Evolutionary conservation across 2,113 vertebrate species (phyloP), one percentile per base, ranked within the genome.

Genomic region (Phainopepla nitens): DNA sequence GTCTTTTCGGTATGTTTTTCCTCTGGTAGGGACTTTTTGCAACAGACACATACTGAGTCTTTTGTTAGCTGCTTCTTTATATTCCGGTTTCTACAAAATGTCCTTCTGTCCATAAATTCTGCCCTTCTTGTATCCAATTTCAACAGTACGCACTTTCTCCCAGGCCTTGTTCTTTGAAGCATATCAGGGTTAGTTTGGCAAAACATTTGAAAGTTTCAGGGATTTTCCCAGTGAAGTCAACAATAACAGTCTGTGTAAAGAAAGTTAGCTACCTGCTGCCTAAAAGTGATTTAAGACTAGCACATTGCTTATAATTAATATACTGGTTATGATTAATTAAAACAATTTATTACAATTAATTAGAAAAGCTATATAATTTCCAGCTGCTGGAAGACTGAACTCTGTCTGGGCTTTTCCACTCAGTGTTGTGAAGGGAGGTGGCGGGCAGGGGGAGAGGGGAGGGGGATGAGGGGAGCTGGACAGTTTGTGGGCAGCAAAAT

Each of bases 391-490:
- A n/a, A 39, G 39, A 39, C 39, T 60, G 33, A 51, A 44, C 23
- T 53, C 27, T 1, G 0, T 36, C 54, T 39, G 45, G 47, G 72
- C 14, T 60, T 33, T 44, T 33, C 53, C 39, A 39, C 17, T 28
- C 54, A 44, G 45, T 0, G 1, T 33, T 45, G 73, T 0, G 0
- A 53, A 27, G 45, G 44, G 44, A 58, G 28, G 51, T 0, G 3
- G 51, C 3, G 15, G 44, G 64, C 29, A 41, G 16, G 29, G 47
- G n/a, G 7, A 60, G 45, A 24, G 58, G 53, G 42, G 15, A 44
- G 39, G 24, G 80, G 62, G 28, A 15, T 18, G 8, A 33, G 18
- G 33, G 17, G n/a, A n/a, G 16, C 39, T 1, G 25, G 24, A 45
- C 15, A 1, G 1, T 14, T 21, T 21, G 36, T 17, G 1, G 41